These are phyloP conservation scores for Parotocinclus haroldoi DNA, from an alignment of 2,797 vertebrate species.

Conservation along the genomic window DNA sequence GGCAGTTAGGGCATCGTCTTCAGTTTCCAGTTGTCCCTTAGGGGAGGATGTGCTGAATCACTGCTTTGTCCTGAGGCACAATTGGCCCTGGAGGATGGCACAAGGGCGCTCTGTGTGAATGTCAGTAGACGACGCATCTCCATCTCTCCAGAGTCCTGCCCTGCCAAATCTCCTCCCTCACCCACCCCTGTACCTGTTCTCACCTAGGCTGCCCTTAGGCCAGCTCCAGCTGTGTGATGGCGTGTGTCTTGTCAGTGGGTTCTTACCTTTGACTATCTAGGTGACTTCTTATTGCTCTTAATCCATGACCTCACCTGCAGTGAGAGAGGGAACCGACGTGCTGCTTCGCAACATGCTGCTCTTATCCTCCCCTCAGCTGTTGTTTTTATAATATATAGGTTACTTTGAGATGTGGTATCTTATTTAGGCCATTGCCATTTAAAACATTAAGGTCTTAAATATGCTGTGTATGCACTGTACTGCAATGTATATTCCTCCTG, in stretches of 20 bases:
- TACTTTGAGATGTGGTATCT: no score
- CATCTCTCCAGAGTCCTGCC: conserved; percentile 44
- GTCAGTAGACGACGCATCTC: conserved; percentile 71
- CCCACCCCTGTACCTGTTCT: conserved; percentile 17
- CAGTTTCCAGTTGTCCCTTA: conserved; percentile 72
- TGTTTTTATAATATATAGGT: no score
- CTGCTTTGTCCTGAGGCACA: conserved; percentile 76
- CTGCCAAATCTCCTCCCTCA: conserved; percentile 33
- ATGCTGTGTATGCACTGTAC: no score
- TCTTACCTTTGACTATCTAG: conserved; percentile 1
- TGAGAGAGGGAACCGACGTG: no score
- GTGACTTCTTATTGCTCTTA: background rate
- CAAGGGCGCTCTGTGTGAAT: conserved; percentile 77
- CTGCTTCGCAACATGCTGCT: no score
- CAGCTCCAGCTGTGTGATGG: conserved; percentile 19
- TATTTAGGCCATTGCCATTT: no score
- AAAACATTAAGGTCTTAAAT: no score
- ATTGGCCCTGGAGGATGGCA: conserved; percentile 71
- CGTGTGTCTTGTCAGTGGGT: conserved; percentile 41
- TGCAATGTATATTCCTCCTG: no score
- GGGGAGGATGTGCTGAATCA: conserved; percentile 80
- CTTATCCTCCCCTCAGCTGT: no score
- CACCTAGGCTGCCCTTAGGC: conserved; percentile 11
- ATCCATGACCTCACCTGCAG: conserved; percentile 2
- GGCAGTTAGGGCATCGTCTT: conserved; percentile 66